phyloP scores from a whole-genome alignment of 2,888 invertebrate species.

The Icerya purchasi region DNA sequence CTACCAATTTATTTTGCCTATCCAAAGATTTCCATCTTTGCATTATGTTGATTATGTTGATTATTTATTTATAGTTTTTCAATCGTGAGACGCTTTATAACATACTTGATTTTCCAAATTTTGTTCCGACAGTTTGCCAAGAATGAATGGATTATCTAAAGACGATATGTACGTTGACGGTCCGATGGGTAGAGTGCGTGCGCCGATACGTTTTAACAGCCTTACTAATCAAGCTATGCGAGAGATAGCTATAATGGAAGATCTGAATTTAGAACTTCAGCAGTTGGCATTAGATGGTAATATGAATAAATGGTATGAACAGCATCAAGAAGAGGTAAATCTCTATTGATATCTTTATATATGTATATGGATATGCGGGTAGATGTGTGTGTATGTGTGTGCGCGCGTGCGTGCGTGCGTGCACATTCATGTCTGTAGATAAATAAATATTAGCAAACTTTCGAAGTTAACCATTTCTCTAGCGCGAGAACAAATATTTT shows the following conservation, averaged over 20 bases:
- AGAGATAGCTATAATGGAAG: neutral
- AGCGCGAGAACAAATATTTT: too few species aligned
- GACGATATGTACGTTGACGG: neutral
- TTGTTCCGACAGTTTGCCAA: too few species aligned
- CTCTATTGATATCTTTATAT: neutral
- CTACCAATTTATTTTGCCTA: too few species aligned
- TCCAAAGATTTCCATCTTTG: too few species aligned
- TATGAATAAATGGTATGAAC: neutral
- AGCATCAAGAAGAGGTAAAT: neutral
- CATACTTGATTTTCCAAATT: too few species aligned
- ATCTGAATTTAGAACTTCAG: neutral
- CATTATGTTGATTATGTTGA: too few species aligned
- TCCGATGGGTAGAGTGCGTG: neutral
- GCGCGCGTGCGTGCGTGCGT: too few species aligned
- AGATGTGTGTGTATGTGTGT: neutral
- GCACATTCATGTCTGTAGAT: too few species aligned
- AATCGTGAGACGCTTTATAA: too few species aligned
- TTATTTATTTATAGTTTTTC: too few species aligned
- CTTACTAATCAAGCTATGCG: neutral
- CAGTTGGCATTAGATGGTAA: neutral
- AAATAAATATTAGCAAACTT: too few species aligned
- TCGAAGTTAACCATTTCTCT: too few species aligned
- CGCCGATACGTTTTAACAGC: neutral
- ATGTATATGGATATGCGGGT: neutral
- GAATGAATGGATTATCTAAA: neutral